phyloP scores from a whole-genome alignment of 2,797 vertebrate species.

The Leucoraja ocellata region DNA sequence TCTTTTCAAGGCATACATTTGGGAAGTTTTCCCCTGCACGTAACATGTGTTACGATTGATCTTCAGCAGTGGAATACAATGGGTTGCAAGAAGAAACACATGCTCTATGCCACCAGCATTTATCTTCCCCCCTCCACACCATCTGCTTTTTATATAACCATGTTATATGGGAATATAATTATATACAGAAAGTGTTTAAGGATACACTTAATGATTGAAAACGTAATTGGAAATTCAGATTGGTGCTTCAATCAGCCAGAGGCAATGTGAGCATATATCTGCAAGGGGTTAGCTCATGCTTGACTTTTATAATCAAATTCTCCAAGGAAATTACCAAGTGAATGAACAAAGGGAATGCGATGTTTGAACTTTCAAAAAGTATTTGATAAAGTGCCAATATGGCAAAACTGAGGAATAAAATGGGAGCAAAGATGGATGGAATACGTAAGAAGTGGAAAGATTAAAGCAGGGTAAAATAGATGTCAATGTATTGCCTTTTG shows the following conservation, averaged over 20 bases:
- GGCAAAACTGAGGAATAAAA: not conserved
- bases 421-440: not conserved
- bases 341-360: not conserved
- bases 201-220: not conserved
- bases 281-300: not conserved
- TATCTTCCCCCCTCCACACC: not conserved
- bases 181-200: not conserved
- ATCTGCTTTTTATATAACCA: not conserved
- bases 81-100: not conserved
- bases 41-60: not conserved
- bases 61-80: too few relatives aligned
- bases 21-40: not conserved
- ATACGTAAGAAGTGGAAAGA: not conserved
- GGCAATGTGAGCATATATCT: not conserved
- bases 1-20: not conserved
- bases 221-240: not conserved
- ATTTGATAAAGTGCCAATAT: not conserved
- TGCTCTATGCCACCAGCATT: not conserved
- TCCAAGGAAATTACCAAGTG: not conserved
- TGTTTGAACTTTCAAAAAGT: not conserved
- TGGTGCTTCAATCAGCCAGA: not conserved
- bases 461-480: not conserved
- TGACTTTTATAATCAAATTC: not conserved
- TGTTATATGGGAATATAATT: not conserved
- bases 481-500: not conserved